Percentiles rank a stretch among this genome's conserved stretches.
Conservation (phyloP, 1,140 invertebrate genomes). For the Drosophila quadrilineata region DNA sequence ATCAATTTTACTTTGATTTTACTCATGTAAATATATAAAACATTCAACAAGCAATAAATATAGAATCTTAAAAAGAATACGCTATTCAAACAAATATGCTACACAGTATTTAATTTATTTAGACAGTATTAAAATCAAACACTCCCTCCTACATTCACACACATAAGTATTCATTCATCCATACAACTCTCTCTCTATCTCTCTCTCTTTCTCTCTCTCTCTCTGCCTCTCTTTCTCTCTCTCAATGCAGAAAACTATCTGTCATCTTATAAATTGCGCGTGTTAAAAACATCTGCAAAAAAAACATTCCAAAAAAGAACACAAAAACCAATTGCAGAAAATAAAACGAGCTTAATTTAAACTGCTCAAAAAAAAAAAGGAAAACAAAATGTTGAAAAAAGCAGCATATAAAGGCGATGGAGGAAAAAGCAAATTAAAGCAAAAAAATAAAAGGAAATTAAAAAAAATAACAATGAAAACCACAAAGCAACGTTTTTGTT, state of each 20-base stretch:
- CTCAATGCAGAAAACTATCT: constrained; percentile 36
- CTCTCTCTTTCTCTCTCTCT: no score
- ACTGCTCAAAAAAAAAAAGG: constrained; percentile 34
- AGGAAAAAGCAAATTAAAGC: constrained; percentile 7
- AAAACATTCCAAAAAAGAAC: constrained; percentile 2
- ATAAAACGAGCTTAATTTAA: constrained; percentile 59
- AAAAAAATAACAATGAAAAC: constrained; percentile 68
- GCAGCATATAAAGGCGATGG: constrained; percentile 23
- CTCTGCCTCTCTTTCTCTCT: no score
- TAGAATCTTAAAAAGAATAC: neutral
- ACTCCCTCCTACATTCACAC: no score
- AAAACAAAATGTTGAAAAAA: constrained; percentile 50
- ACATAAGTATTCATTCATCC: no score
- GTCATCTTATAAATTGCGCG: constrained; percentile 36
- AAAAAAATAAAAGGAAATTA: constrained; percentile 19
- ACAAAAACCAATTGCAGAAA: constrained; percentile 9
- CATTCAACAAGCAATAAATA: neutral
- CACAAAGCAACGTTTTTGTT: constrained; percentile 70
- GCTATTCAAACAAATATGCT: neutral
- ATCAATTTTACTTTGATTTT: no score
- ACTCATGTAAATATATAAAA: neutral
- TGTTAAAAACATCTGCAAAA: constrained; percentile 19
- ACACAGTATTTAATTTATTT: neutral
- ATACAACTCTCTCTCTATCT: no score
- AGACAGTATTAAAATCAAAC: no score